These are phyloP conservation scores for Lanius ludovicianus DNA, from an alignment of 2,113 vertebrate species.

Conservation along the genomic window DNA sequence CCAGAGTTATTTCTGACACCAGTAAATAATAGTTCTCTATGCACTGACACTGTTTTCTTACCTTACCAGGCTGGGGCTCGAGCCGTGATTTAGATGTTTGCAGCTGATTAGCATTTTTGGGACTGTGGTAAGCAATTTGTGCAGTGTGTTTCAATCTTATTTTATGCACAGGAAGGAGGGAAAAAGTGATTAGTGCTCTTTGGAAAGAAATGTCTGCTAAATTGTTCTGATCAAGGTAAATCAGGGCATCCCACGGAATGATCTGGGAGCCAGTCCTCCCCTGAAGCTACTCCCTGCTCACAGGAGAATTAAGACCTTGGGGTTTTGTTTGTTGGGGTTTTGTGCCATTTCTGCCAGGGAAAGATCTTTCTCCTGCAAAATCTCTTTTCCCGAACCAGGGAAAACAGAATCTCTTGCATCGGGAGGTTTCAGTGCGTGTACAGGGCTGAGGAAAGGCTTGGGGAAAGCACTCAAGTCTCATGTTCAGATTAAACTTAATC, in stretches of 20 bases:
- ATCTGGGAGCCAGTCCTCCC: background rate
- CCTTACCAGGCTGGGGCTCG: slow-evolving; percentile 42
- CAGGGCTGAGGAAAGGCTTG: background rate
- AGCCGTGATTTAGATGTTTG: slow-evolving; percentile 62
- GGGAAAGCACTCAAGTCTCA: accelerated
- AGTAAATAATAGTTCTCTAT: slow-evolving; percentile 69
- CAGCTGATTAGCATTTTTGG: slow-evolving; percentile 63
- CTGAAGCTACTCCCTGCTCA: background rate
- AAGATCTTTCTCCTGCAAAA: background rate
- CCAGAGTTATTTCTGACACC: slow-evolving; percentile 69
- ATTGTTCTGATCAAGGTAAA: slow-evolving; percentile 68
- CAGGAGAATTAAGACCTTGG: background rate
- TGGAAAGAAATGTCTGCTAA: background rate
- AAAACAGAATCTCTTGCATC: background rate
- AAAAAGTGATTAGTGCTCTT: slow-evolving; percentile 61
- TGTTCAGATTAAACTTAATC: background rate
- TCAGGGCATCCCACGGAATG: slow-evolving; percentile 1
- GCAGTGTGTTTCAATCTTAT: background rate
- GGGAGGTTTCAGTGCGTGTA: background rate
- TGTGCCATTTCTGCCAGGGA: background rate
- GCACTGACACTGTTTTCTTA: slow-evolving; percentile 53
- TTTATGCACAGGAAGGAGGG: background rate
- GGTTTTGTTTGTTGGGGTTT: background rate
- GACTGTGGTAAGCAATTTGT: slow-evolving; percentile 44
- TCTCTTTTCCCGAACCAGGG: background rate